Conservation (phyloP, 2,113 vertebrate species). For the Mastomys natalensis region DNA sequence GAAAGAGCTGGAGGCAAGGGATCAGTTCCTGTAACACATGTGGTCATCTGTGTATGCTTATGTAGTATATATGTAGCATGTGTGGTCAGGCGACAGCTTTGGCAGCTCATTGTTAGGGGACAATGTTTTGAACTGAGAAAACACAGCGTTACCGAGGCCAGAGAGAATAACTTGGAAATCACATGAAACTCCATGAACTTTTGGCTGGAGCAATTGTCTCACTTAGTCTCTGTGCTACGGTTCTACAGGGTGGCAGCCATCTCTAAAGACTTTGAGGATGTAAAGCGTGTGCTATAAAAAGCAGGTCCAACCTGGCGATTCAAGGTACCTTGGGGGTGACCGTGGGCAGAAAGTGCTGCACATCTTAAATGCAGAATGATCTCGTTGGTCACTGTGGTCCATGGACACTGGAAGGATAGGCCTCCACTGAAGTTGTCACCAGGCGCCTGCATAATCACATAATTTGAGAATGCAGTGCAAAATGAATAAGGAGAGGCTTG, state of each 20-base stretch:
- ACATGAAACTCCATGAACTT: neutral
- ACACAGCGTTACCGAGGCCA: neutral
- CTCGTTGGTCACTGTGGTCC: neutral
- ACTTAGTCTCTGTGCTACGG: neutral
- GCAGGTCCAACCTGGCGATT: rapidly evolving
- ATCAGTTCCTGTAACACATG: neutral
- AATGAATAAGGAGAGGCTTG: neutral
- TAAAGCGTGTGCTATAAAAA: neutral
- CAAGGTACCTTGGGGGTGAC: neutral
- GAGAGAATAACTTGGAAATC: neutral
- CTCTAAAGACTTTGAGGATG: neutral
- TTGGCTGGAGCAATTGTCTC: neutral
- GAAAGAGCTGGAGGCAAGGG: neutral
- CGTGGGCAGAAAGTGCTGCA: neutral
- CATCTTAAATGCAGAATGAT: neutral
- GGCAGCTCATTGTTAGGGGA: neutral
- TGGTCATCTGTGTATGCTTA: neutral
- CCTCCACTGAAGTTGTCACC: rapidly evolving
- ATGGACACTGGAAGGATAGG: neutral
- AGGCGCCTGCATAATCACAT: neutral
- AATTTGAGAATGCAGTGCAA: neutral
- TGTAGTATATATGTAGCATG: neutral
- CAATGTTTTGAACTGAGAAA: neutral
- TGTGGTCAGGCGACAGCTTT: neutral
- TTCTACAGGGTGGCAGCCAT: neutral